Conservation (phyloP, 2,797 vertebrate genomes). For the Pseudochaenichthys georgianus region DNA sequence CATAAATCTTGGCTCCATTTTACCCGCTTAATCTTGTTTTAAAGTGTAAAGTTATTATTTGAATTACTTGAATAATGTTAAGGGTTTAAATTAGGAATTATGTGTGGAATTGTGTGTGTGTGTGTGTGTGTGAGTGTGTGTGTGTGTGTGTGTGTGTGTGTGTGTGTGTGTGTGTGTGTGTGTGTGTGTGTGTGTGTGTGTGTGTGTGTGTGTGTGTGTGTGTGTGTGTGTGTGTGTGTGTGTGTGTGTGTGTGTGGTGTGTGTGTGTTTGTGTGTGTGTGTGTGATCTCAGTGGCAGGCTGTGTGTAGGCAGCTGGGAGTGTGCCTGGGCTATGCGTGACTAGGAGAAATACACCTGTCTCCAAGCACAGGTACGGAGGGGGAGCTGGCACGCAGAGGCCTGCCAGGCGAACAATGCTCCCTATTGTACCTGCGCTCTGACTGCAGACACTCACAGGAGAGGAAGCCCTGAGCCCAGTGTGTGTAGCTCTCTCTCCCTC, state of each 20-base stretch:
- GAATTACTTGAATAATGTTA: not conserved
- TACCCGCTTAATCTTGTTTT: not conserved
- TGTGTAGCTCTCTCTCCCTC: slow-evolving; percentile 30
- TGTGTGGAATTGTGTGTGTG: too few species aligned
- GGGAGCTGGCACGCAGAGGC: slow-evolving; percentile 88
- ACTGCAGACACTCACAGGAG: slow-evolving; percentile 81
- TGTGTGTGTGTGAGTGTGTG: too few species aligned
- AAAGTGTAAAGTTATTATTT: slow-evolving; percentile 1
- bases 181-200: slow-evolving; percentile 39
- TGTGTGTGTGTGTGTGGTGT: slow-evolving; percentile 27
- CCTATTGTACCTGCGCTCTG: slow-evolving; percentile 88
- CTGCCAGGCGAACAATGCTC: slow-evolving; percentile 90
- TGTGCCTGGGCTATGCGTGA: slow-evolving; percentile 86
- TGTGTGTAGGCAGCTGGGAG: slow-evolving; percentile 78
- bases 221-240: slow-evolving; percentile 18
- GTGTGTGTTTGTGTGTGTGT: slow-evolving; percentile 20
- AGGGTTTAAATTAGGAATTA: not conserved
- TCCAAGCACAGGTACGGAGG: slow-evolving; percentile 88
- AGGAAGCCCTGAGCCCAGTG: slow-evolving; percentile 85
- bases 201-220: slow-evolving; percentile 25
- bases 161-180: too few species aligned
- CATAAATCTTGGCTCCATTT: not conserved
- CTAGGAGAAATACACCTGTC: slow-evolving; percentile 93
- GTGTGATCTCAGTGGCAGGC: slow-evolving; percentile 48
- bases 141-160: too few species aligned